Percentiles rank a stretch among this genome's conserved stretches.
phyloP scores from a whole-genome alignment of 2,797 vertebrate genomes.

The Pangasius djambal region DNA sequence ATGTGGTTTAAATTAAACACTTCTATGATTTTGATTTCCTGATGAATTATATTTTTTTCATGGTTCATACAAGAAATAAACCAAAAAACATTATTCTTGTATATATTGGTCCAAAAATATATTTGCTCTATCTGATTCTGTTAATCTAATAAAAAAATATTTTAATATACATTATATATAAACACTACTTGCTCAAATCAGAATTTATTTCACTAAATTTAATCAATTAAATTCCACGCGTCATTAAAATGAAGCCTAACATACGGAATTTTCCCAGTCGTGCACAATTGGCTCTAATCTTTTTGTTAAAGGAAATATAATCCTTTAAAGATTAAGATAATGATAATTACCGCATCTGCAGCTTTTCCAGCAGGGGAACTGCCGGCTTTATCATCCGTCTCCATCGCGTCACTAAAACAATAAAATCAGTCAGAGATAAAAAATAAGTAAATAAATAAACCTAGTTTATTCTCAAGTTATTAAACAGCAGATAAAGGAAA shows the following conservation, averaged over 20 bases:
- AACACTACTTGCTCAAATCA: not conserved
- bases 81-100: not conserved
- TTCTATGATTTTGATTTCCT: not conserved
- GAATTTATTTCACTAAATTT: not conserved
- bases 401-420: conserved; percentile 90
- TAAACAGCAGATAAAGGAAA: not conserved
- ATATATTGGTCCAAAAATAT: not conserved
- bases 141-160: not conserved
- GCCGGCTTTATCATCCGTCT: conserved; percentile 91
- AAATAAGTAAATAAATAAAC: not conserved
- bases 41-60: not conserved
- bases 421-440: not conserved
- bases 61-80: not conserved
- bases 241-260: not conserved
- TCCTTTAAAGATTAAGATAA: not conserved
- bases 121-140: not conserved
- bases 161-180: not conserved
- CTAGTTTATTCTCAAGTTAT: not conserved
- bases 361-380: conserved; percentile 82
- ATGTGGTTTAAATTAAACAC: not conserved
- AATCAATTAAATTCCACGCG: no score
- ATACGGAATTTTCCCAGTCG: not conserved
- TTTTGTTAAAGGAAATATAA: not conserved
- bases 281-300: not conserved
- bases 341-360: conserved; percentile 78